Evolutionary conservation across 2,113 vertebrate species (phyloP).

Genomic region (Butastur rufipennis): DNA sequence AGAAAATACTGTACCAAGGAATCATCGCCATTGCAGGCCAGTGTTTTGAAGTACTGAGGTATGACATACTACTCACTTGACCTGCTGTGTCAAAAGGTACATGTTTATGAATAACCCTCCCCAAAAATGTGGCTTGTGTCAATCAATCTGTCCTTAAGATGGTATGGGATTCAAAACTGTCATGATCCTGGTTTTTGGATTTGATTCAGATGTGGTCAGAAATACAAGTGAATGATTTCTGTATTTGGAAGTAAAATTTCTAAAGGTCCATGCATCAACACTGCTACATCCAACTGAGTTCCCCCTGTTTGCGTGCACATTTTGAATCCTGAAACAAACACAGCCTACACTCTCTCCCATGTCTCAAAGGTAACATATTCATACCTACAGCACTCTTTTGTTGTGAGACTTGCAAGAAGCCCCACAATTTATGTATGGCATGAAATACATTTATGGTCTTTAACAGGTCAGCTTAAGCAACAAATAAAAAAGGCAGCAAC

Average conservation of each 20-base stretch:
- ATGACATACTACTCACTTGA: background rate
- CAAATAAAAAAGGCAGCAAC: background rate
- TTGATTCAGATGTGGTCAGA: background rate
- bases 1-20: background rate
- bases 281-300: background rate
- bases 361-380: background rate
- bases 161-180: background rate
- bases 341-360: background rate
- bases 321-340: background rate
- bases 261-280: background rate
- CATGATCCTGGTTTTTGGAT: background rate
- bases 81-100: background rate
- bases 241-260: background rate
- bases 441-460: background rate
- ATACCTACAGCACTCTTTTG: background rate
- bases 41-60: background rate
- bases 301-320: background rate
- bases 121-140: background rate
- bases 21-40: background rate
- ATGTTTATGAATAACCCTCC: background rate
- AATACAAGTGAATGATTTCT: background rate
- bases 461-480: background rate
- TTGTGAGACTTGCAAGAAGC: background rate
- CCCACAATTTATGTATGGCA: background rate
- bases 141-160: background rate